Evolutionary conservation across 2,797 vertebrate genomes (phyloP).

Genomic region (Sparus aurata): DNA sequence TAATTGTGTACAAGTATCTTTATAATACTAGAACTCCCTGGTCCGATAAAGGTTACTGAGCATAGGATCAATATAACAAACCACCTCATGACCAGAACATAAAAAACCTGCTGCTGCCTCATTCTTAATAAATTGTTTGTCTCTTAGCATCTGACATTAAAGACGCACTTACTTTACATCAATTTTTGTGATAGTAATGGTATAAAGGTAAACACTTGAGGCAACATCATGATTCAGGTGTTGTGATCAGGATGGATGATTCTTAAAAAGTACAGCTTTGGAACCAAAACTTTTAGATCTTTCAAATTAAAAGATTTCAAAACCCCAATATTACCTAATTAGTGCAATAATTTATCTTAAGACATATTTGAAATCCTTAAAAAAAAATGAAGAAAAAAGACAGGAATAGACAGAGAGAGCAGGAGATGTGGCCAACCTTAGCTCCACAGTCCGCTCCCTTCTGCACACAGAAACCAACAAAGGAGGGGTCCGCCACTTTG

Average conservation of each 20-base stretch:
- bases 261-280: not conserved
- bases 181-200: not conserved
- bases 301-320: not conserved
- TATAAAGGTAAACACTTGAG: not conserved
- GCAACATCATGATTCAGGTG: not conserved
- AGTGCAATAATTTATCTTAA: not conserved
- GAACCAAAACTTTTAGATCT: not conserved
- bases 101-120: not conserved
- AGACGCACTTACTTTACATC: not conserved
- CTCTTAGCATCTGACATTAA: not conserved
- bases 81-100: constrained; percentile 16
- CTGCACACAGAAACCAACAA: constrained; percentile 94
- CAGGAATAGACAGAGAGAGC: not conserved
- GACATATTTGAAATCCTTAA: not conserved
- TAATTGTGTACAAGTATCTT: not conserved
- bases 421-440: constrained; percentile 87
- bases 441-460: constrained; percentile 96
- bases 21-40: not conserved
- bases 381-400: not conserved
- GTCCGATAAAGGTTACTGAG: constrained; percentile 19
- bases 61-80: not conserved
- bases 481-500: constrained; percentile 95
- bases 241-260: not conserved
- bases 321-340: not conserved
- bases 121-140: not conserved